phyloP scores from a whole-genome alignment of 1,140 invertebrate genomes.

The Phthorimaea operculella region DNA sequence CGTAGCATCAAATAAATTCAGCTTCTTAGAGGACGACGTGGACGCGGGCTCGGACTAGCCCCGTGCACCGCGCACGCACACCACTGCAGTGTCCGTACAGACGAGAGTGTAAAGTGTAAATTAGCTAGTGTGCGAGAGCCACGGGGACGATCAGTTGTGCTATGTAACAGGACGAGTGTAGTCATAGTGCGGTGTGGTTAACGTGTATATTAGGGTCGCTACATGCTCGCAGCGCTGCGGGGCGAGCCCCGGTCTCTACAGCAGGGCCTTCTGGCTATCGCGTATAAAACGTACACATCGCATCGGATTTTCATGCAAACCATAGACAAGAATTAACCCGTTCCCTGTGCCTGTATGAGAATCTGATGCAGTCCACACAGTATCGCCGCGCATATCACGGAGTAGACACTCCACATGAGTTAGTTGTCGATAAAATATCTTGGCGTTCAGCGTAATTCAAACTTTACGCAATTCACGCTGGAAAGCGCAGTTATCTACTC shows the following conservation, averaged over 20 bases:
- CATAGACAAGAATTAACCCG: too few species aligned
- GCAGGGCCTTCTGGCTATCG: conserved; percentile 8
- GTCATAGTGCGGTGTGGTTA: conserved; percentile 40
- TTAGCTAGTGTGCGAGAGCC: conserved; percentile 40
- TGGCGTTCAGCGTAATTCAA: too few species aligned
- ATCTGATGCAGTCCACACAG: too few species aligned
- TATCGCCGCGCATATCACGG: too few species aligned
- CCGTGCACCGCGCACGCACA: conserved; percentile 16
- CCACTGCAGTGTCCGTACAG: conserved; percentile 38
- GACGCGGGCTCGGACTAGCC: conserved; percentile 50
- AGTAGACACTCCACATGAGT: too few species aligned
- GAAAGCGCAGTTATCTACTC: too few species aligned
- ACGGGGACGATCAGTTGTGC: conserved; percentile 41
- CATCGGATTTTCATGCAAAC: too few species aligned
- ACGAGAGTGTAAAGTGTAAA: conserved; percentile 62
- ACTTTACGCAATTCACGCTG: too few species aligned
- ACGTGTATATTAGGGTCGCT: conserved; percentile 42
- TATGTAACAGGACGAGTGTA: conserved; percentile 45
- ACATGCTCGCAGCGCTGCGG: conserved; percentile 46
- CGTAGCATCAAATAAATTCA: conserved; percentile 72
- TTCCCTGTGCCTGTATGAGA: too few species aligned
- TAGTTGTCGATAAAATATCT: too few species aligned
- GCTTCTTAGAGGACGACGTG: conserved; percentile 60
- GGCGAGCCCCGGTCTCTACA: conserved; percentile 47
- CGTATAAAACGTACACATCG: too few species aligned